Base-by-base conservation (phyloP, 2,113 vertebrate genomes). In the Lepisosteus osseus region DNA sequence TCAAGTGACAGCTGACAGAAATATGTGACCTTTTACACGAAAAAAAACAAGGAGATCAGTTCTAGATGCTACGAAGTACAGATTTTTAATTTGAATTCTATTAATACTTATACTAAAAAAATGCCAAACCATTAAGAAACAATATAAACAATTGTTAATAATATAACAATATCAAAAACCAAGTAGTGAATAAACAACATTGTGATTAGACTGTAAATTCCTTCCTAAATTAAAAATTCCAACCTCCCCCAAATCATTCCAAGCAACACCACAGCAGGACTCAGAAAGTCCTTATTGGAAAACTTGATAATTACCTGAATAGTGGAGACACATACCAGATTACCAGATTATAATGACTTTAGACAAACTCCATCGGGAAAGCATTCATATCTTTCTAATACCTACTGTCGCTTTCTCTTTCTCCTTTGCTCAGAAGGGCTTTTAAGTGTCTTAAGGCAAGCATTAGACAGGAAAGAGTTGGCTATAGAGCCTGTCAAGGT, bases 341-440 rank as follows among this genome's bases (percentile, higher is more conserved):
- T 61, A 82, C 75, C 74, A 72, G 68, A 78, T 75, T 54, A 42
- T 54, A 74, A 59, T 69, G 67, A 56, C 67, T 66, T 63, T 69
- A 1, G 40, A 42, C 44, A 68, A 15, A 72, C 45, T 29, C 67
- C 75, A 74, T 77, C 72, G 72, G 45, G 14, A 4, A 1, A 8
- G n/a, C 61, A 68, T 75, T 77, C 72, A 76, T 80, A 79, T 79
- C 74, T 77, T 55, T 68, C 73, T 77, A 74, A 76, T 80, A 79
- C 77, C 74, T 77, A 74, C 75, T 29, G 72, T 47, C 57, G 13
- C 72, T 65, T 65, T 76, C 40, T 71, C 41, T 51, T 9, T 9
- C 3, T 62, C 73, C 57, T 59, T 43, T 57, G 57, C 63, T 70
- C 67, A 14, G 13, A 78, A 62, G 61, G 57, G 17, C 67, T 75